phyloP scores from a whole-genome alignment of 2,888 invertebrate species.

The Alcis repandata region DNA sequence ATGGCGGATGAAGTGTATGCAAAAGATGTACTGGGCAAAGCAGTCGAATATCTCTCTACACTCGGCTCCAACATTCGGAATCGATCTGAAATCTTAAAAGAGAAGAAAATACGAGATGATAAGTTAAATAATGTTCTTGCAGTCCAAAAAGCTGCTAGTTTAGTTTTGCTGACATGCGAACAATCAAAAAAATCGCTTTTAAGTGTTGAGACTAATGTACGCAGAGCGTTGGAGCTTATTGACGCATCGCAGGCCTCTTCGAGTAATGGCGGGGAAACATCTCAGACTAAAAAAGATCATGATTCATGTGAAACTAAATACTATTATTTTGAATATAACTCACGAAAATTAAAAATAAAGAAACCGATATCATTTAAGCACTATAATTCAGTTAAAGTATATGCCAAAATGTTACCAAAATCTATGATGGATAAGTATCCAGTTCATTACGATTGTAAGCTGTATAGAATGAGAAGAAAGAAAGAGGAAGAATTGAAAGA shows the following conservation, averaged over 20 bases:
- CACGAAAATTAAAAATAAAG: conserved; percentile 66
- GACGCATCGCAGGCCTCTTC: conserved; percentile 57
- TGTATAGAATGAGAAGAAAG: conserved; percentile 61
- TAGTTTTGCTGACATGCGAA: conserved; percentile 78
- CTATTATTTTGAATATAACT: conserved; percentile 64
- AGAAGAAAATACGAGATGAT: conserved; percentile 71
- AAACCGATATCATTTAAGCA: conserved; percentile 70
- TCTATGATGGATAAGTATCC: conserved; percentile 71
- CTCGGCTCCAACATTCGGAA: conserved; percentile 75
- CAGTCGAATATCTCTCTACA: conserved; percentile 80
- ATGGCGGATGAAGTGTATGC: conserved; percentile 78
- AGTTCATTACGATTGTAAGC: conserved; percentile 72
- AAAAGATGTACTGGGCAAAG: conserved; percentile 75
- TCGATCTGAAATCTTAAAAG: conserved; percentile 73
- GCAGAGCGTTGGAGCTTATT: conserved; percentile 65
- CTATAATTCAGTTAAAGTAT: conserved; percentile 72
- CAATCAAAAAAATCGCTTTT: conserved; percentile 80
- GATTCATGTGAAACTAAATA: conserved; percentile 42
- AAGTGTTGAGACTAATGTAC: conserved; percentile 76
- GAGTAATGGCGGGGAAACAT: conserved; percentile 56
- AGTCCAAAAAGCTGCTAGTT: conserved; percentile 75
- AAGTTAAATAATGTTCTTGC: conserved; percentile 75
- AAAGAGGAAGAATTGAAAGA: conserved; percentile 15
- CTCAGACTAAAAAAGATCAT: conserved; percentile 26
- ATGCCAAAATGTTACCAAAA: conserved; percentile 60